Conservation (phyloP, 2,888 invertebrate genomes). For the Reticulitermes lucifugus region DNA sequence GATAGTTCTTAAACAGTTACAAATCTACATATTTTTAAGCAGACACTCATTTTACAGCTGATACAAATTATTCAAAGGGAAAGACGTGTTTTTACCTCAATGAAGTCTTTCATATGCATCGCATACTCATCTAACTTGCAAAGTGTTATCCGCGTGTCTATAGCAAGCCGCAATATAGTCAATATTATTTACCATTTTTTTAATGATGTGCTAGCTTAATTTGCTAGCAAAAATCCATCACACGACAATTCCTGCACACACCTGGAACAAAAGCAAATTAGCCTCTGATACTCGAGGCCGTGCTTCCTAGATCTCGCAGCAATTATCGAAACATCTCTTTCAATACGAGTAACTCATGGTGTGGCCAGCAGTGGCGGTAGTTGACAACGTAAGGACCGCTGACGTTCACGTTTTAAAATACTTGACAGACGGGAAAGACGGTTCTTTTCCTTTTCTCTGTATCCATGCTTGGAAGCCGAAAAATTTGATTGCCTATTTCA, state of each 20-base stretch:
- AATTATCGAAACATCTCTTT: neutral
- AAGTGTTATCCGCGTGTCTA: neutral
- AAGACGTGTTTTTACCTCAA: neutral
- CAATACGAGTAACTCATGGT: too few species aligned
- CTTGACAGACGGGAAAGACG: too few species aligned
- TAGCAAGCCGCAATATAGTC: neutral
- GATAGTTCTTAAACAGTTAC: too few species aligned
- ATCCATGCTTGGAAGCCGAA: too few species aligned
- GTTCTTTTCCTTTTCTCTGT: too few species aligned
- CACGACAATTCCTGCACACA: slow-evolving; percentile 7
- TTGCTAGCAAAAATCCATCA: slow-evolving; percentile 32
- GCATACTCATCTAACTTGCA: neutral
- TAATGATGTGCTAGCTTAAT: slow-evolving; percentile 8
- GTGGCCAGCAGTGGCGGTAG: too few species aligned
- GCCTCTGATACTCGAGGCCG: slow-evolving; percentile 21
- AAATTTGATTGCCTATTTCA: too few species aligned
- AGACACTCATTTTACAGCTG: neutral
- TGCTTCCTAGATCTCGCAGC: neutral
- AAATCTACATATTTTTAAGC: too few species aligned
- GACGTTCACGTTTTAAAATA: too few species aligned
- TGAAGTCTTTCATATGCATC: neutral
- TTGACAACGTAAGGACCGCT: too few species aligned
- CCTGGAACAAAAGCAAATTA: slow-evolving; percentile 36
- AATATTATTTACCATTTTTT: slow-evolving; percentile 25
- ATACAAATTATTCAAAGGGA: neutral